phyloP scores from a whole-genome alignment of 2,113 vertebrate genomes.

The Tachycineta bicolor region DNA sequence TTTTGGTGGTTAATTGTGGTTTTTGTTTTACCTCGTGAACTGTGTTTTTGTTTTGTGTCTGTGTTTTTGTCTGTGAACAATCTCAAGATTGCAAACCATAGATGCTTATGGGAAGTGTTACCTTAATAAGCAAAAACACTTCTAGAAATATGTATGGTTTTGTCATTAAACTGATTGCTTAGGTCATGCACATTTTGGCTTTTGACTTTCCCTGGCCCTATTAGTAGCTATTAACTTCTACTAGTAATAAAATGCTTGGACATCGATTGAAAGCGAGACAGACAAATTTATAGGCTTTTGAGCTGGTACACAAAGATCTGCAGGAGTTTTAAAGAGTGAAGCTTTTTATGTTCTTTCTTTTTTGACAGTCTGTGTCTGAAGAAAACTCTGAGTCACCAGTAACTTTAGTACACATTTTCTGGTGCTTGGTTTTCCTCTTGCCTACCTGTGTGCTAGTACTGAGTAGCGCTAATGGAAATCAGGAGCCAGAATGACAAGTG shows the following conservation, averaged over 20 bases:
- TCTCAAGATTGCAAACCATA: conserved; percentile 91
- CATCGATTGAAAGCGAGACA: not conserved
- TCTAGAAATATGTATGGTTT: conserved; percentile 24
- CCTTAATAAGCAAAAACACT: conserved; percentile 18
- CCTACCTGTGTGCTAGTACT: not conserved
- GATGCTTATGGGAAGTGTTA: conserved; percentile 70
- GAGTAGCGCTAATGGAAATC: not conserved
- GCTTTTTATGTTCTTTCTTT: not conserved
- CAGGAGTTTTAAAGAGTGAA: not conserved
- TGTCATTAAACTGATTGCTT: conserved; percentile 34
- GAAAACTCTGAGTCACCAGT: not conserved
- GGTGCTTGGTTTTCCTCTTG: conserved; percentile 26
- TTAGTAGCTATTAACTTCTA: not conserved
- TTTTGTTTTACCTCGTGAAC: conserved; percentile 55
- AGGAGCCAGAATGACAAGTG: not conserved
- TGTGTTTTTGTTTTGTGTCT: conserved; percentile 80
- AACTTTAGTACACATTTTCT: not conserved
- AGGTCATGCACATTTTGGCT: conserved; percentile 65
- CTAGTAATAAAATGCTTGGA: not conserved
- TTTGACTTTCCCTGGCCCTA: conserved; percentile 70
- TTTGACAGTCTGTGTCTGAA: not conserved
- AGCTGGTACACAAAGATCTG: not conserved
- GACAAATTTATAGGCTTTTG: not conserved
- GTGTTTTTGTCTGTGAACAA: conserved; percentile 76
- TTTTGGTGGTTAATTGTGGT: conserved; percentile 79